These are phyloP conservation scores for Cheilosia grossa DNA, from an alignment of 2,888 invertebrate genomes.

Conservation along the genomic window DNA sequence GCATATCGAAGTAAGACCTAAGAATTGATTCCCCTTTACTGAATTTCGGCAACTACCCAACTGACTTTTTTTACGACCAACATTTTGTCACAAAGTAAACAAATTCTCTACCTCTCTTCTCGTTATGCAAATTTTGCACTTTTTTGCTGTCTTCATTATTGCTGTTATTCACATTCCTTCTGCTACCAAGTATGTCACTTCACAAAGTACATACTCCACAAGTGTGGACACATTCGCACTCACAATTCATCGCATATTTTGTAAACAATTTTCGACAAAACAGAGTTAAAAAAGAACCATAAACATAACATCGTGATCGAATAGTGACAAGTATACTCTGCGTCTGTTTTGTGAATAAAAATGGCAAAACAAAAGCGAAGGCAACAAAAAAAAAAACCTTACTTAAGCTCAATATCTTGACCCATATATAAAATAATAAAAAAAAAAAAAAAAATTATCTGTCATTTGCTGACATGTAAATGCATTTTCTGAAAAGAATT, in stretches of 20 bases:
- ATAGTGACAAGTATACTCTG: conserved; percentile 56
- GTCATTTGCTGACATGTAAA: conserved; percentile 34
- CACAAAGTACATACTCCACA: conserved; percentile 29
- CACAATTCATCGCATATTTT: conserved; percentile 60
- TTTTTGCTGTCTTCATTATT: conserved; percentile 25
- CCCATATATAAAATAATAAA: conserved; percentile 37
- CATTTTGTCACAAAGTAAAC: conserved; percentile 39
- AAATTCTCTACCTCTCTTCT: conserved; percentile 39
- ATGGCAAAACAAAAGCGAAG: conserved; percentile 43
- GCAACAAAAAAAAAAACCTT: conserved; percentile 36
- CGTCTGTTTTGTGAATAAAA: conserved; percentile 37
- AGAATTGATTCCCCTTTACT: not conserved
- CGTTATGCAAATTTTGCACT: conserved; percentile 52
- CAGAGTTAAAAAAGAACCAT: conserved; percentile 16
- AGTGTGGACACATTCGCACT: conserved; percentile 53
- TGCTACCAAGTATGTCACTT: conserved; percentile 51
- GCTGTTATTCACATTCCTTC: conserved; percentile 59
- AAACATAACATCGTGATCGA: conserved; percentile 54
- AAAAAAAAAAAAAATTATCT: conserved; percentile 13
- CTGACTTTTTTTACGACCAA: conserved; percentile 16
- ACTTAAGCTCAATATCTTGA: conserved; percentile 61
- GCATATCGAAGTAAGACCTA: not conserved
- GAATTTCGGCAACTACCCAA: not conserved
- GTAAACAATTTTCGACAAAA: conserved; percentile 45
- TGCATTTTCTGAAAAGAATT: conserved; percentile 13